A percentile compares a stretch with the other conserved stretches of the same genome.
phyloP scores from a whole-genome alignment of 2,797 vertebrate genomes.

The Aulostomus chinensis region DNA sequence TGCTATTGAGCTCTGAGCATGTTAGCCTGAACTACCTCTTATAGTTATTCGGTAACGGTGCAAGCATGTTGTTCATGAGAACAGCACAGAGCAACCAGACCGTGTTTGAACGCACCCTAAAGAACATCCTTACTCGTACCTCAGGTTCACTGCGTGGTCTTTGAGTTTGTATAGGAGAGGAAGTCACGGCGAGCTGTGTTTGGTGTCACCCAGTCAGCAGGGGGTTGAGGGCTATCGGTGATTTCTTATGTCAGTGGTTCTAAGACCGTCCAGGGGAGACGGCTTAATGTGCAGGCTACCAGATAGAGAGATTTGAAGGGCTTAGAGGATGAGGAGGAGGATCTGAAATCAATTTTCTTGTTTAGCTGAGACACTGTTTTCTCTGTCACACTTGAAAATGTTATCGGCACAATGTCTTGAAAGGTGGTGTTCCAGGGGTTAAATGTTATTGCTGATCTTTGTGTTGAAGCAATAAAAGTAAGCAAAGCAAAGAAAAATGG shows the following conservation, averaged over 20 bases:
- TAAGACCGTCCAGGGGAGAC: slow-evolving; percentile 53
- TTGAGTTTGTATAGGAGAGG: no score
- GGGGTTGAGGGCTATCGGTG: slow-evolving; percentile 35
- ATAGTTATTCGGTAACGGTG: no score
- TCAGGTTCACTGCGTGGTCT: no score
- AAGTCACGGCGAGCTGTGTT: slow-evolving; percentile 17
- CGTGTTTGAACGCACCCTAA: no score
- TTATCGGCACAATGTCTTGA: slow-evolving; percentile 15
- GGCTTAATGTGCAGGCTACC: slow-evolving; percentile 44
- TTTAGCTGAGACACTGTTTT: slow-evolving; percentile 15
- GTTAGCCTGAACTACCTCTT: no score
- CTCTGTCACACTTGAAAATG: slow-evolving; percentile 14
- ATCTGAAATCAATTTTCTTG: slow-evolving; percentile 50
- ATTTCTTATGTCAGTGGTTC: slow-evolving; percentile 68
- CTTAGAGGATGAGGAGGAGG: slow-evolving; percentile 9
- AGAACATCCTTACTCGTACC: no score
- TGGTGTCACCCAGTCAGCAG: slow-evolving; percentile 27
- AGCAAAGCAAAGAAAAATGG: no score
- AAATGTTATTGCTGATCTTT: no score
- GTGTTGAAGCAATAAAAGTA: no score
- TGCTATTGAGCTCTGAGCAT: no score
- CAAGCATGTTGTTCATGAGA: no score
- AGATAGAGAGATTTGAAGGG: slow-evolving; percentile 40
- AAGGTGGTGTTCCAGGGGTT: slow-evolving; percentile 22
- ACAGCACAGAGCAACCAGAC: no score